Evolutionary conservation across 2,113 vertebrate genomes (phyloP).

Genomic region (Ciconia maguari): DNA sequence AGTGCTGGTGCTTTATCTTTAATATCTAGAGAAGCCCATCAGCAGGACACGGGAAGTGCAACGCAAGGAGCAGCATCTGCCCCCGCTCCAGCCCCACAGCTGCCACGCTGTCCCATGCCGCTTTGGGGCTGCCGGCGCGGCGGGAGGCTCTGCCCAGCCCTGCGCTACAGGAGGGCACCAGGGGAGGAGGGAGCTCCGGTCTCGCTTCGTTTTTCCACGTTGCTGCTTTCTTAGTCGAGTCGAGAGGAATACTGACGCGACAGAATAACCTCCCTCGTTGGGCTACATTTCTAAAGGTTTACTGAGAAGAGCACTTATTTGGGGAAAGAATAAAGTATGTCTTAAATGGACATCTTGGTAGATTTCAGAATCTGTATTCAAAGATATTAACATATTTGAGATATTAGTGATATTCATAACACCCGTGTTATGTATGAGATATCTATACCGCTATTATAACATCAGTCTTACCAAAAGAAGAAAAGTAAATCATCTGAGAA

Average conservation of each 20-base stretch:
- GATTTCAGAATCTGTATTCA: background rate
- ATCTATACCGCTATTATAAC: background rate
- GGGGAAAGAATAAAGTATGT: background rate
- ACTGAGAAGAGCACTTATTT: slow-evolving; percentile 36
- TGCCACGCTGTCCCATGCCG: too few relatives aligned
- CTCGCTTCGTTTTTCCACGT: accelerated
- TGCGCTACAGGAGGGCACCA: background rate
- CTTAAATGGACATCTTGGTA: background rate
- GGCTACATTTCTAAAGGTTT: background rate
- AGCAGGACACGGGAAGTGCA: background rate
- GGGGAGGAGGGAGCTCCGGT: background rate
- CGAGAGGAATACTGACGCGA: background rate
- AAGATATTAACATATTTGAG: background rate
- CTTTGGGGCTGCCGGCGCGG: background rate
- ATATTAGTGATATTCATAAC: background rate
- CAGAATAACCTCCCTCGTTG: background rate
- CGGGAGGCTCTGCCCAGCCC: background rate
- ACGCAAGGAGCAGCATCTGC: background rate
- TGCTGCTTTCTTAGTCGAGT: background rate
- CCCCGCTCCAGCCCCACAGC: background rate
- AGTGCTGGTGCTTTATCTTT: slow-evolving; percentile 44
- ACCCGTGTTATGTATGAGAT: background rate
- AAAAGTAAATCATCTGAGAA: background rate
- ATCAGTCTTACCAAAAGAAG: background rate
- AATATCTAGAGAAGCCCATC: background rate